These are phyloP conservation scores for Todiramphus saurophagus DNA, from an alignment of 2,113 vertebrate genomes.

Conservation along the genomic window DNA sequence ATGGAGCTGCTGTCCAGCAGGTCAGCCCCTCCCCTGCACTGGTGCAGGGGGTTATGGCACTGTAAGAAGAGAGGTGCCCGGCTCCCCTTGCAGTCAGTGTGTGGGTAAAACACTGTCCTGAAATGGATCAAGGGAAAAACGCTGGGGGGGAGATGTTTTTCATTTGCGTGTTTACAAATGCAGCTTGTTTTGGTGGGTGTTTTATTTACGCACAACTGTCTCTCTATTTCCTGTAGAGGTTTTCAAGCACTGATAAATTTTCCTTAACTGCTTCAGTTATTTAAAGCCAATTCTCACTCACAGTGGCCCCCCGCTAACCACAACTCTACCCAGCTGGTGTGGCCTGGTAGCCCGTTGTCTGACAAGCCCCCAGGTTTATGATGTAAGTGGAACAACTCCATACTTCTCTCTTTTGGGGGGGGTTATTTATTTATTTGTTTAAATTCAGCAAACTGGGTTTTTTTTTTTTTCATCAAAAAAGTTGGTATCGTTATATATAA, in stretches of 20 bases:
- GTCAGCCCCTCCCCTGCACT: too few species aligned
- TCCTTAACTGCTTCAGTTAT: slow-evolving; percentile 88
- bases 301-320: slow-evolving; percentile 91
- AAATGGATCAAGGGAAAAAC: not conserved
- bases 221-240: not conserved
- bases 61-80: not conserved
- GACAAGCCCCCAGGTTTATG: slow-evolving; percentile 91
- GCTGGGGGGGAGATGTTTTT: not conserved
- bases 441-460: not conserved
- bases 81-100: not conserved
- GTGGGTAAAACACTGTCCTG: not conserved
- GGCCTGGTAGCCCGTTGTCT: slow-evolving; percentile 92
- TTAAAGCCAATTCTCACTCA: slow-evolving; percentile 97
- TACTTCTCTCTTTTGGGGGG: not conserved
- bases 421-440: not conserved
- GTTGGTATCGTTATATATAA: not conserved
- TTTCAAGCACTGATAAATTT: not conserved
- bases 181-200: not conserved
- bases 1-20: too few species aligned
- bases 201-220: not conserved
- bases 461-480: not conserved
- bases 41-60: too few species aligned
- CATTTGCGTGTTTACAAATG: not conserved
- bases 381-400: slow-evolving; percentile 79
- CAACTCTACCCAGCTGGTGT: slow-evolving; percentile 92